Evolutionary conservation across 2,797 vertebrate genomes (phyloP), one percentile per base, ranked within the genome.

Genomic region (Chromis chromis): DNA sequence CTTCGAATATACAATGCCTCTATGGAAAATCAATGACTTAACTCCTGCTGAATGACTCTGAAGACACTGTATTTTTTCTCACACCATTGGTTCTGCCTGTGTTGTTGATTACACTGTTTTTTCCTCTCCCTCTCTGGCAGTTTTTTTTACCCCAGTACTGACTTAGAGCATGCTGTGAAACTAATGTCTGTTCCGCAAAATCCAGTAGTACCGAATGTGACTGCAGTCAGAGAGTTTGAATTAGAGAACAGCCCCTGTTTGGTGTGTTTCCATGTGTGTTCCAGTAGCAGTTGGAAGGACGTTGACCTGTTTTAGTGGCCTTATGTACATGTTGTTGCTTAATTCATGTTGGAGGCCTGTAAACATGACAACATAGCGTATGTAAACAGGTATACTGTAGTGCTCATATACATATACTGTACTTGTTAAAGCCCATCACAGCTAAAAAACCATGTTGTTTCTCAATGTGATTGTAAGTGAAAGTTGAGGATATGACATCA

Each of bases 401-500:
- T 33, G 14, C 44, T 10, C n/a, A n/a, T n/a, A n/a, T n/a, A n/a
- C 17, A 39, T 28, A 54, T 4, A 25, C 39, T 33, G 22, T 68
- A 65, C 33, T 10, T 3, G 46, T 50, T 59, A 10, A 72, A 65
- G 58, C 66, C 72, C 50, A 27, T 74, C 74, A 39, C 66, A 58
- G 84, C 68, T 74, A 31, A 83, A 31, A 83, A 72, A 55, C 49
- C 24, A n/a, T 72, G 83, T 64, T 64, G 74, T 86, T 82, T 75
- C 76, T 90, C 84, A 68, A 10, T 63, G 61, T 84, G 82, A 92
- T 88, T 84, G 65, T 72, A 74, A 86, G 86, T 78, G 84, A 91
- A 89, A 79, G 86, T 84, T 80, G 70, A 90, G 91, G 90, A 92
- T 92, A 91, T 93, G 48, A 93, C 90, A 89, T 91, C 88, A 92